Conservation (phyloP, 2,113 vertebrate genomes). For the Varanus komodoensis region DNA sequence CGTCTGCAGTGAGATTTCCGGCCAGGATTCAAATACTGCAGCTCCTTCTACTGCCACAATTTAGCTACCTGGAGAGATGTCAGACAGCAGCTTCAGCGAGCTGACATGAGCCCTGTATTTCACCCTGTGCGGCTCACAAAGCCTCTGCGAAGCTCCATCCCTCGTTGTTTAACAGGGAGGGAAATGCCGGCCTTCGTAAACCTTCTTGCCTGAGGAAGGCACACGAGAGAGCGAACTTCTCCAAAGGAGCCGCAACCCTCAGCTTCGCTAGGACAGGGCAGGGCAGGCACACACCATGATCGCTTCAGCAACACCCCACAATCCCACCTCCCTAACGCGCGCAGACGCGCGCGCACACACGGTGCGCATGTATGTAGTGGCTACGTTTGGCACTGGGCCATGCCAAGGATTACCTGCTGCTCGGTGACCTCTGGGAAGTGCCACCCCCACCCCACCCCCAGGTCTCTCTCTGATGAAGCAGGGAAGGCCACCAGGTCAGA, state of each 20-base stretch:
- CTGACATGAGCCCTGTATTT: rapidly evolving
- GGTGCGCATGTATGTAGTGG: background rate
- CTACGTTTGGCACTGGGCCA: rapidly evolving
- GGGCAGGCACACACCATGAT: rapidly evolving
- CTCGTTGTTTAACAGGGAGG: background rate
- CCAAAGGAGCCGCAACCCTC: background rate
- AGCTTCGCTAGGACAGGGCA: rapidly evolving
- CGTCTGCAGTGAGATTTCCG: background rate
- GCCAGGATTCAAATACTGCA: background rate
- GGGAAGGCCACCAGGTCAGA: background rate
- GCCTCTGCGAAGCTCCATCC: rapidly evolving
- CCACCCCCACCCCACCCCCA: too few species aligned
- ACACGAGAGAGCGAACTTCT: rapidly evolving
- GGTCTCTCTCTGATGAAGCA: background rate
- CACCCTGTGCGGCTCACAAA: rapidly evolving
- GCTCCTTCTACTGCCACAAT: background rate
- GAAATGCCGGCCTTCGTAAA: rapidly evolving
- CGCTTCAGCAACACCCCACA: rapidly evolving
- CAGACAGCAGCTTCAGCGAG: background rate
- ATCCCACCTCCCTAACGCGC: rapidly evolving
- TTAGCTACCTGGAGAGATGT: background rate
- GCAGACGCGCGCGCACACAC: rapidly evolving
- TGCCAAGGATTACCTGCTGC: too few species aligned
- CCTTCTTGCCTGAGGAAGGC: background rate
- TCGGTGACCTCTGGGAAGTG: background rate